Evolutionary conservation across 2,113 vertebrate genomes (phyloP).

Genomic region (Oostethus manadensis): DNA sequence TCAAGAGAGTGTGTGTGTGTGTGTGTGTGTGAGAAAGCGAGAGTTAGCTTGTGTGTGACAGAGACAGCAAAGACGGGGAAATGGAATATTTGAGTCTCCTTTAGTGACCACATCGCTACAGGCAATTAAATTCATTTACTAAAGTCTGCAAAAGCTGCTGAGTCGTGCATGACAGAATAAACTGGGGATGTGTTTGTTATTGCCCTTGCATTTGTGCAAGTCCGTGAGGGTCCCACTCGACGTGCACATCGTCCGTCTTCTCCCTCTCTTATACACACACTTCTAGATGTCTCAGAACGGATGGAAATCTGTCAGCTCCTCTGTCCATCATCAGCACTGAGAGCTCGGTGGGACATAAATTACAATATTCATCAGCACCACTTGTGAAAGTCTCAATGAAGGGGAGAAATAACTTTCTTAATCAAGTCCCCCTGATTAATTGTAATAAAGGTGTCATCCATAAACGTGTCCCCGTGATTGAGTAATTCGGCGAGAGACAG

Average conservation of each 20-base stretch:
- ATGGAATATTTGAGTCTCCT: slow-evolving; percentile 52
- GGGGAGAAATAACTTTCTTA: slow-evolving; percentile 81
- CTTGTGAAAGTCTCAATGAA: slow-evolving; percentile 64
- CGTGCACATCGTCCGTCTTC: neutral
- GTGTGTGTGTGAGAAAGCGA: slow-evolving; percentile 32
- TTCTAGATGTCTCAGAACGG: slow-evolving; percentile 52
- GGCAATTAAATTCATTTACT: slow-evolving; percentile 70
- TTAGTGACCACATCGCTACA: slow-evolving; percentile 50
- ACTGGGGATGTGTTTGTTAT: slow-evolving; percentile 48
- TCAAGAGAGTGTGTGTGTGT: slow-evolving; percentile 30
- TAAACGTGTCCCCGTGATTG: slow-evolving; percentile 81
- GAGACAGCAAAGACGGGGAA: slow-evolving; percentile 57
- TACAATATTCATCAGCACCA: slow-evolving; percentile 65
- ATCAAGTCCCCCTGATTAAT: slow-evolving; percentile 87
- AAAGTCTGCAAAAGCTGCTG: slow-evolving; percentile 57
- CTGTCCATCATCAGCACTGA: slow-evolving; percentile 54
- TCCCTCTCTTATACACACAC: neutral
- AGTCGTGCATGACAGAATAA: slow-evolving; percentile 57
- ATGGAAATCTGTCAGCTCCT: slow-evolving; percentile 57
- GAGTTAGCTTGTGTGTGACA: slow-evolving; percentile 32
- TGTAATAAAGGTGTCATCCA: slow-evolving; percentile 84
- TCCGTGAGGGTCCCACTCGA: neutral
- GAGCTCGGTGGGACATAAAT: slow-evolving; percentile 66
- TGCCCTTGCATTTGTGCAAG: slow-evolving; percentile 21
- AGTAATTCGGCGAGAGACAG: slow-evolving; percentile 79